Percentiles rank a stretch among this genome's conserved stretches.
Conservation (phyloP, 2,888 invertebrate genomes). For the Rugalucina vietnamica region DNA sequence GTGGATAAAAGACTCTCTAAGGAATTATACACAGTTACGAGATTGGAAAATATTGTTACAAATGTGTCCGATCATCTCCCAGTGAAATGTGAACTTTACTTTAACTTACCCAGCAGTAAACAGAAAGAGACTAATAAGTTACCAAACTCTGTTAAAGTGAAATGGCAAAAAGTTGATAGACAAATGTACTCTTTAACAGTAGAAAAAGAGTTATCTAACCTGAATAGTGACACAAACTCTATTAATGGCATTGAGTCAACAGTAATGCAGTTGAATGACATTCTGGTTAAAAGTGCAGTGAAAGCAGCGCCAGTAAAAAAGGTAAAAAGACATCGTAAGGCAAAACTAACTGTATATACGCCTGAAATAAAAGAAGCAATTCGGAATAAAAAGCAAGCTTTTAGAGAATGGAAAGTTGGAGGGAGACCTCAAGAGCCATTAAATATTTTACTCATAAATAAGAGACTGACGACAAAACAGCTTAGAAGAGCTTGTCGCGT, state of each 20-base stretch:
- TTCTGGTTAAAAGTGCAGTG: not conserved
- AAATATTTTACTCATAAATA: too few species aligned
- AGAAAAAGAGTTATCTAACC: not conserved
- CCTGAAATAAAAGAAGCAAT: too few species aligned
- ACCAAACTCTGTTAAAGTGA: not conserved
- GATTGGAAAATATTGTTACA: not conserved
- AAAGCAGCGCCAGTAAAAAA: not conserved
- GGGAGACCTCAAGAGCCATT: too few species aligned
- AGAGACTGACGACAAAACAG: too few species aligned
- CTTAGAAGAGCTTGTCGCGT: too few species aligned
- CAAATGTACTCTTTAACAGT: not conserved
- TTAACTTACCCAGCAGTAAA: not conserved
- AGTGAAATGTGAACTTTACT: not conserved
- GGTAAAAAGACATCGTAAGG: too few species aligned
- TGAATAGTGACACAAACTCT: not conserved
- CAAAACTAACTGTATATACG: too few species aligned
- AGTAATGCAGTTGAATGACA: not conserved
- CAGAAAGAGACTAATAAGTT: not conserved
- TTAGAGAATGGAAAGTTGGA: too few species aligned
- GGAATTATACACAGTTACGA: not conserved
- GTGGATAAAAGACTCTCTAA: not conserved
- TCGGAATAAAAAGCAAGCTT: too few species aligned
- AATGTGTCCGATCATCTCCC: conserved; percentile 28
- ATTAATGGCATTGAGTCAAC: not conserved
- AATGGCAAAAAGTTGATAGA: not conserved